Evolutionary conservation across 2,113 vertebrate genomes (phyloP).

Genomic region (Oreotrochilus melanogaster): DNA sequence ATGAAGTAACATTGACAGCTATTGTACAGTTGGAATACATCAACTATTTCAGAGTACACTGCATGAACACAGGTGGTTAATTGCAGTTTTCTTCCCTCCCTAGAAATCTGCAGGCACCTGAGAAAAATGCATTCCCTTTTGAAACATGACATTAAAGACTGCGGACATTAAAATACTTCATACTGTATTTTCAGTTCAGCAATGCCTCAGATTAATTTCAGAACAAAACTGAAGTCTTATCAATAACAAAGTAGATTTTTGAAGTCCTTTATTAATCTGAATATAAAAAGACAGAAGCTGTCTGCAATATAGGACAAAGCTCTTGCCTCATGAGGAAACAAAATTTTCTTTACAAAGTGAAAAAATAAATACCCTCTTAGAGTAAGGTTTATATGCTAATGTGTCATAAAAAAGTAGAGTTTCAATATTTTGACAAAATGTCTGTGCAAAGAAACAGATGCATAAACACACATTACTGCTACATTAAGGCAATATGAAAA

Average conservation of each 20-base stretch:
- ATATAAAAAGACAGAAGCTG: conserved; percentile 89
- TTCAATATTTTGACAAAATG: conserved; percentile 86
- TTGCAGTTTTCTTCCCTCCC: neutral
- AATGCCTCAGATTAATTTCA: neutral
- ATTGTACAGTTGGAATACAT: neutral
- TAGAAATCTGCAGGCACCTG: accelerated
- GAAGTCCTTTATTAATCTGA: conserved; percentile 84
- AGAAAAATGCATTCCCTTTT: neutral
- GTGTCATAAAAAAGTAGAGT: conserved; percentile 89
- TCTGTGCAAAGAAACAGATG: conserved; percentile 95
- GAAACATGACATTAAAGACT: neutral
- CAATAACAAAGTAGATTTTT: neutral
- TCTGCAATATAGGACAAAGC: conserved; percentile 88
- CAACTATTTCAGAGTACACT: neutral
- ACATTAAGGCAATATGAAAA: conserved; percentile 96
- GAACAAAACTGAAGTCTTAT: neutral
- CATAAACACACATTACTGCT: conserved; percentile 91
- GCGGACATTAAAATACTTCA: neutral
- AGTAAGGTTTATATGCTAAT: conserved; percentile 87
- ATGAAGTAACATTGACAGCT: neutral
- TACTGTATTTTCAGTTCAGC: neutral
- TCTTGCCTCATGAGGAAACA: conserved; percentile 96
- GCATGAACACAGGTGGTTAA: neutral
- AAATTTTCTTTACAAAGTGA: conserved; percentile 89
- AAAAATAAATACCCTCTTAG: conserved; percentile 91